Base-by-base conservation (phyloP, 2,888 invertebrate species). In the Heliothis peltigera region DNA sequence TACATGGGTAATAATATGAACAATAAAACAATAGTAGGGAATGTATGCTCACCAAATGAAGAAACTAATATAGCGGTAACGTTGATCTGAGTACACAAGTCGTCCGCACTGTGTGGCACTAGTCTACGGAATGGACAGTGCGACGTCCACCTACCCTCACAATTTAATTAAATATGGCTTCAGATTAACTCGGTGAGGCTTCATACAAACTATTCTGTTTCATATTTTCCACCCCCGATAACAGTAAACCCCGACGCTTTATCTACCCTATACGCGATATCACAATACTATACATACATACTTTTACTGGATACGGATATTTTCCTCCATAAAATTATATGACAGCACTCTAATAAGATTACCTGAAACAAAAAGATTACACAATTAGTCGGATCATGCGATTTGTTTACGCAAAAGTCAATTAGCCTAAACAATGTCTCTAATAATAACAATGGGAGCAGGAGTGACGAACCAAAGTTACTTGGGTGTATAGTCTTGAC, bases 161-260 rank as follows among this genome's bases (percentile, higher is more conserved):
- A 95, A 94, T 95, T 93, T 93, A 95, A 95, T 95, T 95, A 95
- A 93, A 92, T 92, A 95, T 76, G 94, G 94, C 93, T 95, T 95
- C 94, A 89, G 94, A 95, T 95, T 95, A 95, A 89, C 91, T 87
- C 82, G 62, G 79, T 92, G 84, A 74, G 94, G 94, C 92, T 94
- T 94, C 94, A 87, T 87, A 89, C 89, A 90, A 89, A 90, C 92
- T 93, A 90, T 91, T 90, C 84, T 83, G 88, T 94, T 93, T 91
- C 94, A 92, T 93, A 90, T 90, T 91, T 90, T 83, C 87, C 88
- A 84, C 83, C 86, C 73, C 66, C 75, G 59, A 77, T 76, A 77
- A 70, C 73, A 58, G 28, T 56, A 60, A 54, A 58, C 70, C 77
- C 75, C 64, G 56, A 75, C 75, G 63, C 63, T 63, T 68, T 59